Evolutionary conservation across 2,797 vertebrate species (phyloP).

Genomic region (Leucoraja ocellata): DNA sequence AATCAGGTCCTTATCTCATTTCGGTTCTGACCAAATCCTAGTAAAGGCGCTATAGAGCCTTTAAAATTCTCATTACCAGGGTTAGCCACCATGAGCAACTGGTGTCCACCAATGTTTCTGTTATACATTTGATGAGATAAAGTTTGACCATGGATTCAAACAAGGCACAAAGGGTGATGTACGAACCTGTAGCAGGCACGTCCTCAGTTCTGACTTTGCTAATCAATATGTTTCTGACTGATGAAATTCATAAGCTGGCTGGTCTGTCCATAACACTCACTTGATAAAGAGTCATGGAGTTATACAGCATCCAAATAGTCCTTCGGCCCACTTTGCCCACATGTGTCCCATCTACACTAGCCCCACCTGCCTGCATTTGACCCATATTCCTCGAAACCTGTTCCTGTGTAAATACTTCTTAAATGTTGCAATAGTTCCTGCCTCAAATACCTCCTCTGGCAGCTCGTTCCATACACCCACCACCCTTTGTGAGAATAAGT

Average conservation of each 20-base stretch:
- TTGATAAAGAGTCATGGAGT: too few relatives aligned
- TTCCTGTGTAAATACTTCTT: too few relatives aligned
- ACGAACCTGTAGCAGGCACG: neutral
- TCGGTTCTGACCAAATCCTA: neutral
- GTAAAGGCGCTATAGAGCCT: neutral
- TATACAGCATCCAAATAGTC: too few relatives aligned
- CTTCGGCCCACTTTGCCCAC: too few relatives aligned
- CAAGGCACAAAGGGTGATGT: neutral
- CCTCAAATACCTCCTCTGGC: too few relatives aligned
- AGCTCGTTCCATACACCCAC: too few relatives aligned
- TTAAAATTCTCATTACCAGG: neutral
- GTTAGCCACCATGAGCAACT: neutral
- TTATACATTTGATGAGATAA: too few relatives aligned
- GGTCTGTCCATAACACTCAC: neutral
- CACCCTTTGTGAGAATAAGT: too few relatives aligned
- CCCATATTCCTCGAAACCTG: too few relatives aligned
- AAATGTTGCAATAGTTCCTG: too few relatives aligned
- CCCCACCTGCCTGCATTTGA: too few relatives aligned
- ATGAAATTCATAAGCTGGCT: neutral
- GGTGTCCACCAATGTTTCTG: neutral
- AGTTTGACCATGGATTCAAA: neutral
- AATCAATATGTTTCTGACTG: neutral
- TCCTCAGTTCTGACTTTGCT: neutral
- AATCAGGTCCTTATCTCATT: neutral
- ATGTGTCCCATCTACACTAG: too few relatives aligned